Base-by-base conservation (phyloP, 64 coral and sea anemone species). In the Porites lutea region DNA sequence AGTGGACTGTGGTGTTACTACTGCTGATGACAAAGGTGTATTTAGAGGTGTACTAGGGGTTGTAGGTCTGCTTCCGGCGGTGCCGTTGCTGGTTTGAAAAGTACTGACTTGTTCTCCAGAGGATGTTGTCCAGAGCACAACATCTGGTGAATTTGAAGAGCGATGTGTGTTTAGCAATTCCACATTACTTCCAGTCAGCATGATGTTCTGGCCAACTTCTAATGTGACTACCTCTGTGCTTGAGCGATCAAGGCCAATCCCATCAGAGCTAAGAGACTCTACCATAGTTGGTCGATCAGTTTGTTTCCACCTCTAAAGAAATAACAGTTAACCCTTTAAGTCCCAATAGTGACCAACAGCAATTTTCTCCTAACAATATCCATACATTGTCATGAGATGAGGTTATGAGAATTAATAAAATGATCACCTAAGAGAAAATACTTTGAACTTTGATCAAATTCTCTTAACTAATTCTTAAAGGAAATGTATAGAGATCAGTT, bases 231-330 rank as follows among this genome's bases (percentile, higher is more conserved):
- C 46, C 10, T 84, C 61, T 52, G 81, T 84, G 20, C 81, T 84
- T 13, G 81, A 67, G n/a, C 46, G 81, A 52, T 84, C 61, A 21
- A 84, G 81, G 47, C 5, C 52, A 7, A 67, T 44, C 0, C 61
- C 59, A 69, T 84, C 81, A 22, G 81, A 84, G 20, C 81, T 69
- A 1, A 84, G 81, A 11, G 81, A 69, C 81, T 84, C 81, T 52
- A 84, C 81, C 81, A 84, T 84, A 50, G 81, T 84, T 20, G 81
- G 81, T 21, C 81, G 61, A 48, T 84, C 81, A 52, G 3, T 84
- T 69, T 84, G 61, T 69, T 84, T 84, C 81, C 81, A 84, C 51
- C 19, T 84, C 81, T 84, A 19, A 12, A 13, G 43, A 15, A 49
- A 21, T 3, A 48, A 84, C 21, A n/a, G 15, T 19, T 6, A 80